These are phyloP conservation scores for Crenuchus spilurus DNA, from an alignment of 2,797 vertebrate genomes.

Conservation along the genomic window DNA sequence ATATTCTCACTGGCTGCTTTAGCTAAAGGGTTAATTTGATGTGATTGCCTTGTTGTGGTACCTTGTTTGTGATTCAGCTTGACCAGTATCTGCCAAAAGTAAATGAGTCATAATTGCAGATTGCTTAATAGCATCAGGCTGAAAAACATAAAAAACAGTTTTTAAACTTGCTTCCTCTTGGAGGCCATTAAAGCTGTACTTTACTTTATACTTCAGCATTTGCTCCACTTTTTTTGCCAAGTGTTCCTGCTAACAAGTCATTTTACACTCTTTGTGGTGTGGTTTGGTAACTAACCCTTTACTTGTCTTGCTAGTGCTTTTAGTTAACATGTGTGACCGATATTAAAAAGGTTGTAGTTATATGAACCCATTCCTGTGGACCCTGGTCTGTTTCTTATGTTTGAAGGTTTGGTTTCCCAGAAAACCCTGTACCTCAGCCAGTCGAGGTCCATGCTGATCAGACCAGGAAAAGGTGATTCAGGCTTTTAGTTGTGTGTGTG, in stretches of 20 bases:
- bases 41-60: neutral
- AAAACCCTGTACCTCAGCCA: conserved; percentile 37
- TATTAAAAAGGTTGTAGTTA: neutral
- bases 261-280: neutral
- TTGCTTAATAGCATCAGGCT: neutral
- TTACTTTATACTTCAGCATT: neutral
- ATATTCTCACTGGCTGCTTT: neutral
- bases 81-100: neutral
- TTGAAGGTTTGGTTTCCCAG: conserved; percentile 60
- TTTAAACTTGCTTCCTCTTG: neutral
- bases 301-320: conserved; percentile 13
- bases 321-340: neutral
- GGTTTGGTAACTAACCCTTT: neutral
- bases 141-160: neutral
- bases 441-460: conserved; percentile 45
- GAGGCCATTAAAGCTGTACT: neutral
- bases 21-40: conserved; percentile 4
- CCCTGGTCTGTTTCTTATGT: conserved; percentile 45
- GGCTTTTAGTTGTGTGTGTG: neutral
- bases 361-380: conserved; percentile 5
- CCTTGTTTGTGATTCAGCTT: neutral
- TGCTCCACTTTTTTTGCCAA: neutral
- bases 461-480: conserved; percentile 62
- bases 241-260: neutral
- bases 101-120: neutral